phyloP scores from a whole-genome alignment of 1,140 invertebrate species.

The Aphaenogaster rudis region DNA sequence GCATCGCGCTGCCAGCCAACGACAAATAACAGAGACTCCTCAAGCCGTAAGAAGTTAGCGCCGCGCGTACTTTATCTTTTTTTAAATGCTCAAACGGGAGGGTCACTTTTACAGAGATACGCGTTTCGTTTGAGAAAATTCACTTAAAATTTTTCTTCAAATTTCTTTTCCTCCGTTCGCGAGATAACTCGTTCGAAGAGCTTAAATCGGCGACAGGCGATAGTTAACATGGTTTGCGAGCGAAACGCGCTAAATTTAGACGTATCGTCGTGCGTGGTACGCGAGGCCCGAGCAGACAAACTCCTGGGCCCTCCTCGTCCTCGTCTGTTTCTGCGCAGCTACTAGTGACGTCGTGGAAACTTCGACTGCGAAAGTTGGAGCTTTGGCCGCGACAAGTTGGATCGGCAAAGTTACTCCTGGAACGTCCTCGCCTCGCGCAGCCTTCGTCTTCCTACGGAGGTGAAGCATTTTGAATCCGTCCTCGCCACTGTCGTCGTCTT shows the following conservation, averaged over 20 bases:
- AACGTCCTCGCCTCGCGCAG: constrained; percentile 49
- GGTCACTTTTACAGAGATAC: not conserved
- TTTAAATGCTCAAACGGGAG: not conserved
- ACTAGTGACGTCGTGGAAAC: constrained; percentile 62
- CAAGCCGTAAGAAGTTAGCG: not conserved
- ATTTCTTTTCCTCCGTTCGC: not conserved
- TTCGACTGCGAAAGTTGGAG: constrained; percentile 65
- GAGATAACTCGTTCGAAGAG: not conserved
- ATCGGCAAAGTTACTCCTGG: constrained; percentile 63
- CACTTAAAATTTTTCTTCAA: not conserved
- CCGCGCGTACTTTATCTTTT: not conserved
- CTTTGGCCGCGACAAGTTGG: constrained; percentile 68
- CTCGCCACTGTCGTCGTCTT: constrained; percentile 14
- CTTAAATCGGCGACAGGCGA: constrained; percentile 38
- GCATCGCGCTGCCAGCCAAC: not conserved
- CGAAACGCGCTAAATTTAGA: constrained; percentile 48
- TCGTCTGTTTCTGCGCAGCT: constrained; percentile 30
- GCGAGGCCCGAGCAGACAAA: constrained; percentile 29
- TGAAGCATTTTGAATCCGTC: constrained; percentile 63
- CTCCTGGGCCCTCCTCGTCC: not conserved
- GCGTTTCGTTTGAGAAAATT: not conserved
- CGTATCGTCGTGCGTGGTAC: constrained; percentile 3
- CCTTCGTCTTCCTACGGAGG: constrained; percentile 25
- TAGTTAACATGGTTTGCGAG: constrained; percentile 49
- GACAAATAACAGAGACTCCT: constrained; percentile 21